Conservation (phyloP, 1,140 invertebrate species). For the Drosophila erecta region DNA sequence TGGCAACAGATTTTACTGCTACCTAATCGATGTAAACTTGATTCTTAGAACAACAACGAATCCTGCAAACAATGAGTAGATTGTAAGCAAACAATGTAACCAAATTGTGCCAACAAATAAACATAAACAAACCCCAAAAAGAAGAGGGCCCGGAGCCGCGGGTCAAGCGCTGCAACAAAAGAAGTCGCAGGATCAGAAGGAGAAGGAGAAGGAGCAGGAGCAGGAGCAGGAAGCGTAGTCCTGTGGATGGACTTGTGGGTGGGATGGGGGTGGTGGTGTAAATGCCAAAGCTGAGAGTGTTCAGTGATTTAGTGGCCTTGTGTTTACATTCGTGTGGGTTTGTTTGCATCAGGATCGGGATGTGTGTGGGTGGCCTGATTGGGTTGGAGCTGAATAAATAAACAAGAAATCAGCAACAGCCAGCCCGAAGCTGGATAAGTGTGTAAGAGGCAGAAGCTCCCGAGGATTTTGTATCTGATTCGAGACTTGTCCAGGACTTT, state of each 20-base stretch:
- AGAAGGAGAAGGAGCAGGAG: not conserved
- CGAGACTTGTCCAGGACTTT: conserved; percentile 37
- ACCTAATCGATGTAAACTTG: conserved; percentile 78
- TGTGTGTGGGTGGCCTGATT: conserved; percentile 64
- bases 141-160: conserved; percentile 53
- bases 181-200: conserved; percentile 46
- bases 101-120: conserved; percentile 82
- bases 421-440: conserved; percentile 67
- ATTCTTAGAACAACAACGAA: conserved; percentile 58
- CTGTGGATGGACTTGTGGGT: conserved; percentile 12
- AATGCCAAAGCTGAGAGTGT: conserved; percentile 74
- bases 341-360: conserved; percentile 47
- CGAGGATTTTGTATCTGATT: conserved; percentile 52
- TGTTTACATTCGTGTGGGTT: conserved; percentile 66
- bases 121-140: conserved; percentile 65
- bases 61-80: conserved; percentile 65
- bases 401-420: conserved; percentile 70
- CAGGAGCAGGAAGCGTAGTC: conserved; percentile 1
- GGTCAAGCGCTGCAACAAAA: conserved; percentile 74
- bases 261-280: conserved; percentile 48
- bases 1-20: conserved; percentile 65
- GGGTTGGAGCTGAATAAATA: conserved; percentile 78
- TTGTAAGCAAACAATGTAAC: conserved; percentile 81
- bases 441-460: conserved; percentile 59
- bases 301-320: conserved; percentile 75